These are phyloP conservation scores for Rhineura floridana DNA, from an alignment of 2,113 vertebrate genomes.

Conservation along the genomic window DNA sequence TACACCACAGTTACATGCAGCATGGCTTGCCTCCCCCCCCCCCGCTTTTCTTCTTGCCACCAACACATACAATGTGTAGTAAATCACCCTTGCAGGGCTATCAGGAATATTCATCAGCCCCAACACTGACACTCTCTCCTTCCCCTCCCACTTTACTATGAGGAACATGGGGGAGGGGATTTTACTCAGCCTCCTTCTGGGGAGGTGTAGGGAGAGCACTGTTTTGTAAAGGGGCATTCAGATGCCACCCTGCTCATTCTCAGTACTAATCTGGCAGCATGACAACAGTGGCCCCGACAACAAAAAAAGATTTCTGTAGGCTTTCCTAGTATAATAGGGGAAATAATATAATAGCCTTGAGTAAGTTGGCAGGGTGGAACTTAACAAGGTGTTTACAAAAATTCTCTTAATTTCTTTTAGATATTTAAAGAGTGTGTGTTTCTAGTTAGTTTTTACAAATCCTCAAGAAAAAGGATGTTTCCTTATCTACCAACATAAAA, in stretches of 20 bases:
- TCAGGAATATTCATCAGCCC: slow-evolving; percentile 33
- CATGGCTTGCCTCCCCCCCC: slow-evolving; percentile 3
- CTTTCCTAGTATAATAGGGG: background rate
- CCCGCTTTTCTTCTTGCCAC: slow-evolving; percentile 15
- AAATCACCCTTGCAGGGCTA: slow-evolving; percentile 23
- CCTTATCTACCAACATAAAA: background rate
- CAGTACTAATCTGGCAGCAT: background rate
- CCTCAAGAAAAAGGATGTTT: background rate
- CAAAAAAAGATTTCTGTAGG: background rate
- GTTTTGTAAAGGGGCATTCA: background rate
- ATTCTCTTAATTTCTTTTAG: background rate
- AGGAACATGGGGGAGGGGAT: background rate
- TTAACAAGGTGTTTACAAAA: background rate
- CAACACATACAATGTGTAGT: slow-evolving; percentile 28
- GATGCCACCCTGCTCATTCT: background rate
- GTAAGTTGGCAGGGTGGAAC: background rate
- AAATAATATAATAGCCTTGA: background rate
- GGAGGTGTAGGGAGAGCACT: background rate
- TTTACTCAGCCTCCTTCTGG: background rate
- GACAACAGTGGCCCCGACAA: background rate
- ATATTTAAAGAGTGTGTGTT: background rate
- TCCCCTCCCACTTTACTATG: background rate
- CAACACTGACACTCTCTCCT: slow-evolving; percentile 3
- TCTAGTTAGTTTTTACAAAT: background rate
- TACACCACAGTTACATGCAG: background rate